phyloP scores from a whole-genome alignment of 2,113 vertebrate genomes.

The Hoplias malabaricus region DNA sequence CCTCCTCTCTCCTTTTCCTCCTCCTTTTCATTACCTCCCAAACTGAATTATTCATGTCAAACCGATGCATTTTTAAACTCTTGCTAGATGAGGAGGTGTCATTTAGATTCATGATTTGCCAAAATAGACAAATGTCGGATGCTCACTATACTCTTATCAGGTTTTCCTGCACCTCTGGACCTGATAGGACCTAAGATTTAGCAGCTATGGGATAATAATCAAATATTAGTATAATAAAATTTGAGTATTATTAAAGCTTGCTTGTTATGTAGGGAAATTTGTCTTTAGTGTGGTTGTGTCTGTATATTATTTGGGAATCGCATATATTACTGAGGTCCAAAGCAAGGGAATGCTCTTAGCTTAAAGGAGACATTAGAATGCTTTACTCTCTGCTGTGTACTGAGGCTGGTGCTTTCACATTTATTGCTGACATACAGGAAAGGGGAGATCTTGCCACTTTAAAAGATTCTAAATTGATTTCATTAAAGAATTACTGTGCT shows the following conservation, averaged over 20 bases:
- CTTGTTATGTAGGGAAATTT: background rate
- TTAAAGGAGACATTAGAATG: background rate
- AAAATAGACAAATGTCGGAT: conserved; percentile 11
- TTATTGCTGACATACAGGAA: background rate
- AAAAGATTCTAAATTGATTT: background rate
- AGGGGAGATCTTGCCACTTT: background rate
- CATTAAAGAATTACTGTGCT: too few species aligned
- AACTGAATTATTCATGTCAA: conserved; percentile 29
- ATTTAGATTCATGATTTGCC: conserved; percentile 22
- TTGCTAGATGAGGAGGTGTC: conserved; percentile 19
- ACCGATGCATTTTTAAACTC: conserved; percentile 42
- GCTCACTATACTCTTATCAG: background rate
- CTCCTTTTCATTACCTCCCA: conserved; percentile 27
- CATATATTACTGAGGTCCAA: background rate
- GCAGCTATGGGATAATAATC: background rate
- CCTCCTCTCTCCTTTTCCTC: background rate
- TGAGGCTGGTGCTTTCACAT: background rate
- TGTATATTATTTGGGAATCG: too few species aligned
- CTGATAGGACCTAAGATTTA: background rate
- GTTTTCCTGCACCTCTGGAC: background rate
- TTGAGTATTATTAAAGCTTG: background rate
- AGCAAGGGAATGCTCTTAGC: background rate
- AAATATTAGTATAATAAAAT: background rate
- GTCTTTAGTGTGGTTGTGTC: background rate
- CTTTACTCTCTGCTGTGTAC: background rate